phyloP scores from a whole-genome alignment of 2,888 invertebrate genomes.

The Piscicola geometra region DNA sequence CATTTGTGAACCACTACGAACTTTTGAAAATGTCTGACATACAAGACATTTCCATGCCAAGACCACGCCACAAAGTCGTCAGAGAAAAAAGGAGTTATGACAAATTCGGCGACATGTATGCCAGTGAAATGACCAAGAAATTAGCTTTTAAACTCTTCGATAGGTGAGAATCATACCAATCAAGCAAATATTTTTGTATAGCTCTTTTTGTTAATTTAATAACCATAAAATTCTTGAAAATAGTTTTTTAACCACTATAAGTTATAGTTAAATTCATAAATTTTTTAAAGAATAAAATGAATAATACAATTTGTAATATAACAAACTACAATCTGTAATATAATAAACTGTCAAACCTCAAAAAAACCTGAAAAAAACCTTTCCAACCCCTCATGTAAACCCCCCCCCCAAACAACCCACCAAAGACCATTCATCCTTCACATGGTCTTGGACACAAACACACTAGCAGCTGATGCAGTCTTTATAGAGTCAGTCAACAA shows the following conservation, averaged over 20 bases:
- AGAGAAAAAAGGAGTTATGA: not conserved
- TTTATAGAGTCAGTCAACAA: not conserved
- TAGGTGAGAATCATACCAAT: not conserved
- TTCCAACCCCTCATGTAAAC: too few species aligned
- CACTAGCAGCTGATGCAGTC: not conserved
- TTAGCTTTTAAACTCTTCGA: not conserved
- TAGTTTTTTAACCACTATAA: not conserved
- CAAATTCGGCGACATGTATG: not conserved
- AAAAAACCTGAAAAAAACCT: too few species aligned
- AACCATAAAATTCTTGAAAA: not conserved
- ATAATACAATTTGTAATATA: too few species aligned
- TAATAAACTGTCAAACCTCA: too few species aligned
- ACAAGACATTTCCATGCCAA: not conserved
- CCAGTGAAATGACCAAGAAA: constrained; percentile 10
- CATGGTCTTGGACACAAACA: not conserved
- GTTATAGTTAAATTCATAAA: too few species aligned
- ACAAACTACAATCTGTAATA: too few species aligned
- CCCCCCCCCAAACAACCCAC: too few species aligned
- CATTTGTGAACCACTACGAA: not conserved
- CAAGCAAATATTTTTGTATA: too few species aligned
- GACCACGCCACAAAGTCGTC: not conserved
- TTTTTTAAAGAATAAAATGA: too few species aligned
- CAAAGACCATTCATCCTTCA: not conserved
- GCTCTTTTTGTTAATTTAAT: not conserved
- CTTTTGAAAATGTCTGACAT: not conserved